Evolutionary conservation across 1,140 invertebrate genomes (phyloP).

Genomic region (Choristoneura fumiferana): DNA sequence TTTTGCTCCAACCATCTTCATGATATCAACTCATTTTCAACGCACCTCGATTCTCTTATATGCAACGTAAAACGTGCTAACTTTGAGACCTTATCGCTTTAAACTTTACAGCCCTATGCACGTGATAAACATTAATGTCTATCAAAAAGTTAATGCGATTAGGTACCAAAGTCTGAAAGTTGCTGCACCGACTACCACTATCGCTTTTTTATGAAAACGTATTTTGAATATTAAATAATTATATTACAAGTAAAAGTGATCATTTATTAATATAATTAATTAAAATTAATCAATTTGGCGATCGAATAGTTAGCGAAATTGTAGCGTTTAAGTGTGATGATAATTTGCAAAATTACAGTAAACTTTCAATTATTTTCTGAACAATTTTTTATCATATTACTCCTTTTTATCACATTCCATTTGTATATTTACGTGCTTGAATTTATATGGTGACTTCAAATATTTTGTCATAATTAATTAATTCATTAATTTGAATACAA

Average conservation of each 20-base stretch:
- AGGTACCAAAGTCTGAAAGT: too few relatives aligned
- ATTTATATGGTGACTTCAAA: conserved; percentile 2
- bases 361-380: conserved; percentile 8
- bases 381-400: conserved; percentile 9
- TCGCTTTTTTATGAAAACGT: conserved; percentile 10
- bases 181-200: too few relatives aligned
- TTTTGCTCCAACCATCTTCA: conserved; percentile 11
- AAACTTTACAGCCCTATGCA: not conserved
- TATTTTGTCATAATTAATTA: too few relatives aligned
- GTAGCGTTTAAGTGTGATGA: conserved; percentile 1
- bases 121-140: too few relatives aligned
- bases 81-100: conserved; percentile 1
- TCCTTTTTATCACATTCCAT: conserved; percentile 15
- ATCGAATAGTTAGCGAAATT: conserved; percentile 17
- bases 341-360: conserved; percentile 10
- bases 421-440: not conserved
- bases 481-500: too few relatives aligned
- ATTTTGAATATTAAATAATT: conserved; percentile 12
- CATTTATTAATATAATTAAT: conserved; percentile 16
- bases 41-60: not conserved
- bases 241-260: conserved; percentile 19
- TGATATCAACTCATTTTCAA: conserved; percentile 2
- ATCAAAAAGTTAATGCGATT: too few relatives aligned
- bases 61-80: not conserved
- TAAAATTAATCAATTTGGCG: conserved; percentile 10